Conservation (phyloP, 2,797 vertebrate genomes). For the Trematomus bernacchii region DNA sequence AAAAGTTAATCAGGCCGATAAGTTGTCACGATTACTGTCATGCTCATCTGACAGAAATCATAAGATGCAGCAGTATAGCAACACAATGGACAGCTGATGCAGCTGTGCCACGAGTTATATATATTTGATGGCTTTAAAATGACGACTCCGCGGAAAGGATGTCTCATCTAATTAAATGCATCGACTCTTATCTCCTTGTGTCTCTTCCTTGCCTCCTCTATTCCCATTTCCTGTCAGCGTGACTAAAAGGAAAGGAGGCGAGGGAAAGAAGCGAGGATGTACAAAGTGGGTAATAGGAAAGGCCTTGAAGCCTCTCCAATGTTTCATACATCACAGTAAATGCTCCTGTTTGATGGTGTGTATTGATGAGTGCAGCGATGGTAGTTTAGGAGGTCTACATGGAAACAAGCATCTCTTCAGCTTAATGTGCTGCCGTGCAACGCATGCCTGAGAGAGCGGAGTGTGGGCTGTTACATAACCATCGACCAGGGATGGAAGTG, state of each 20-base stretch:
- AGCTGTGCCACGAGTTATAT: background rate
- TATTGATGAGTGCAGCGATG: conserved; percentile 40
- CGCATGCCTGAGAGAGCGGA: conserved; percentile 44
- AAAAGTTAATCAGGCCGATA: background rate
- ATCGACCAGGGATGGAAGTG: conserved; percentile 50
- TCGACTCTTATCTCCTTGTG: too few species aligned
- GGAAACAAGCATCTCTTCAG: conserved; percentile 62
- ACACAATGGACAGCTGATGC: background rate
- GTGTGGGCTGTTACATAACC: conserved; percentile 72
- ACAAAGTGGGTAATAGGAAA: background rate
- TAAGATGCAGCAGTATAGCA: background rate
- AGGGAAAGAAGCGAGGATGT: background rate
- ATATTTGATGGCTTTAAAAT: background rate
- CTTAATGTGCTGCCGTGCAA: conserved; percentile 59
- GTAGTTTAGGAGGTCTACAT: conserved; percentile 42
- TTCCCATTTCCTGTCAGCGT: too few species aligned
- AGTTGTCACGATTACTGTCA: background rate
- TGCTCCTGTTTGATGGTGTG: conserved; percentile 39
- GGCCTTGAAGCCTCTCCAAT: conserved; percentile 18
- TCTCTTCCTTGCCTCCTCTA: too few species aligned
- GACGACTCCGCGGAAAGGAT: background rate
- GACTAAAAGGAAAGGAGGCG: background rate
- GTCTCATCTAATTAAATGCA: background rate
- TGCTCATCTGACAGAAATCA: background rate
- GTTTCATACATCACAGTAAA: conserved; percentile 55